Conservation (phyloP, 1,140 invertebrate genomes). For the Eriosoma lanigerum region DNA sequence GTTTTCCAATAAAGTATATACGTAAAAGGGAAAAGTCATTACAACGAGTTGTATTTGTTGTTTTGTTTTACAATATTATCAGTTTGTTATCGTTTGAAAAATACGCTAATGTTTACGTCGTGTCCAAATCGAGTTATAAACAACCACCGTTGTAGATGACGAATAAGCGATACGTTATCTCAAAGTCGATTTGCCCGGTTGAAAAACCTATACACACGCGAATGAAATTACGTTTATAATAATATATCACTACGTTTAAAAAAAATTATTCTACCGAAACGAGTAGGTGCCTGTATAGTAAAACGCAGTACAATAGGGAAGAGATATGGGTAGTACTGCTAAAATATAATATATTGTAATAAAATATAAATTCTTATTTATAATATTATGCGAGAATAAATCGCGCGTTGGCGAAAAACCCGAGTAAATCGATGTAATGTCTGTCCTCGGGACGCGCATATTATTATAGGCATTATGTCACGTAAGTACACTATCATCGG, state of each 20-base stretch:
- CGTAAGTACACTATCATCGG: slow-evolving; percentile 15
- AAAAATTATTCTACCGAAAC: no score
- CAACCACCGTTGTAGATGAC: neutral
- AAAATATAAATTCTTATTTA: no score
- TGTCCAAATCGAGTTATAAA: neutral
- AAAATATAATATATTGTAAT: no score
- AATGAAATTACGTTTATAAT: no score
- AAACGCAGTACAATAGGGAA: no score
- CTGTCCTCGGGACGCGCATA: neutral
- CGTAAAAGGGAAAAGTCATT: neutral
- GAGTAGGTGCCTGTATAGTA: no score
- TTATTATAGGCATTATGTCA: neutral
- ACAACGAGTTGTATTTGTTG: neutral
- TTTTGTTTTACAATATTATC: neutral
- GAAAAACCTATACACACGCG: no score
- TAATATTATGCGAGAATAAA: neutral
- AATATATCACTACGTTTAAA: no score
- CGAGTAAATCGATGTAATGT: slow-evolving; percentile 23
- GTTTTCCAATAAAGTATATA: neutral
- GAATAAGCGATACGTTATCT: neutral
- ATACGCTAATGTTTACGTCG: neutral
- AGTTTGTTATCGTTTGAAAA: neutral
- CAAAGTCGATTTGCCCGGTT: no score
- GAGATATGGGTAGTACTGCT: no score
- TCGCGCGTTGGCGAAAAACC: slow-evolving; percentile 30